phyloP scores from a whole-genome alignment of 2,888 invertebrate genomes.

The Ecdyonurus torrentis region DNA sequence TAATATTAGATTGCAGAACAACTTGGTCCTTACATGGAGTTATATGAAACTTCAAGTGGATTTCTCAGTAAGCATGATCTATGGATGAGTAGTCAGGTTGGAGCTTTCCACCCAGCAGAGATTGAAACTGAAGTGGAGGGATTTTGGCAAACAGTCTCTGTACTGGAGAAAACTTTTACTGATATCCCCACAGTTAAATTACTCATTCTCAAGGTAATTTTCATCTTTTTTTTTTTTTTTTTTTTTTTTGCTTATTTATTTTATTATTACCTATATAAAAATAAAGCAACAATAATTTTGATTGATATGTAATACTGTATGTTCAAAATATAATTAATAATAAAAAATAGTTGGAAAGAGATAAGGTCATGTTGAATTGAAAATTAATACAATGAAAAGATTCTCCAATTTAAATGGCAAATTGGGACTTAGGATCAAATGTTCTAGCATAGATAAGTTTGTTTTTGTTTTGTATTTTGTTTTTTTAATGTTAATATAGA shows the following conservation, averaged over 20 bases:
- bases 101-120: conserved; percentile 69
- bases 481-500: too few species aligned
- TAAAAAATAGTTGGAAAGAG: too few species aligned
- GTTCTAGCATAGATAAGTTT: too few species aligned
- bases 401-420: too few species aligned
- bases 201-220: conserved; percentile 44
- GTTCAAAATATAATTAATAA: neutral
- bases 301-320: neutral
- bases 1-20: conserved; percentile 40
- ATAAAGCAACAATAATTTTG: neutral
- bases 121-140: conserved; percentile 66
- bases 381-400: too few species aligned
- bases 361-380: too few species aligned
- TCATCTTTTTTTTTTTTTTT: conserved; percentile 3
- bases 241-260: too few species aligned
- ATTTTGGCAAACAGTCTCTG: conserved; percentile 59
- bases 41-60: conserved; percentile 78
- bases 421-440: too few species aligned
- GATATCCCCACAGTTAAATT: conserved; percentile 56
- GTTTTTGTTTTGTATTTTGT: too few species aligned
- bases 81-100: conserved; percentile 76
- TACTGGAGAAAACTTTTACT: conserved; percentile 72
- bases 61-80: conserved; percentile 64
- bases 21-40: conserved; percentile 65
- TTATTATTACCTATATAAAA: neutral